phyloP scores from a whole-genome alignment of 2,113 vertebrate genomes.

The Anthoscopus minutus region DNA sequence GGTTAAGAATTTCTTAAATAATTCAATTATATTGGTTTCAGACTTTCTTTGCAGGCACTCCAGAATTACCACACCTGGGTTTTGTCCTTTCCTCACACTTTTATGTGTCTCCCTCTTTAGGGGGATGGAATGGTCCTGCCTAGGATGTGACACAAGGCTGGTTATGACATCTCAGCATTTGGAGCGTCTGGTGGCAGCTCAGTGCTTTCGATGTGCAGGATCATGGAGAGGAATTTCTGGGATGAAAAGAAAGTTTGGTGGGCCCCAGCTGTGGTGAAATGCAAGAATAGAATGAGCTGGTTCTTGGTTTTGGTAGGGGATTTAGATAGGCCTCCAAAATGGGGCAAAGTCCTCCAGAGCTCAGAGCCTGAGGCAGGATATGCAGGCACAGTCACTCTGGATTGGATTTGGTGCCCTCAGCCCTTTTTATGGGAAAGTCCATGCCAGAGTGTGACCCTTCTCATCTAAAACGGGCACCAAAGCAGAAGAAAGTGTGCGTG shows the following conservation, averaged over 20 bases:
- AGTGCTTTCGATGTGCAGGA: rapidly evolving
- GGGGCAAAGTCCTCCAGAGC: neutral
- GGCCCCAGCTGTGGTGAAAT: neutral
- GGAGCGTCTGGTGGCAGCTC: neutral
- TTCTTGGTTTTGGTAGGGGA: neutral
- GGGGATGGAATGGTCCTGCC: neutral
- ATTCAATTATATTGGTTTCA: neutral
- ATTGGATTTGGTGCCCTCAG: neutral
- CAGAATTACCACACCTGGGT: neutral
- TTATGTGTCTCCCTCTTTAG: neutral
- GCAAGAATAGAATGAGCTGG: neutral
- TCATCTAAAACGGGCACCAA: neutral
- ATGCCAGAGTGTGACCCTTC: neutral
- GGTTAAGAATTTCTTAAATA: neutral
- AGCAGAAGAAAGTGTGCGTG: neutral
- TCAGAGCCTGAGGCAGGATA: neutral
- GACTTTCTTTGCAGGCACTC: neutral
- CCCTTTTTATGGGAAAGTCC: neutral
- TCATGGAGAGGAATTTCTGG: neutral
- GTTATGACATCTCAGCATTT: neutral
- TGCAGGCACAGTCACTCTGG: neutral
- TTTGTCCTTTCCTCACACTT: neutral
- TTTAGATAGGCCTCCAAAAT: neutral
- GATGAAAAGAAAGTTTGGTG: neutral
- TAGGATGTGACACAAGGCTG: neutral